phyloP scores from a whole-genome alignment of 2,113 vertebrate species.

The Poeciliopsis prolifica region DNA sequence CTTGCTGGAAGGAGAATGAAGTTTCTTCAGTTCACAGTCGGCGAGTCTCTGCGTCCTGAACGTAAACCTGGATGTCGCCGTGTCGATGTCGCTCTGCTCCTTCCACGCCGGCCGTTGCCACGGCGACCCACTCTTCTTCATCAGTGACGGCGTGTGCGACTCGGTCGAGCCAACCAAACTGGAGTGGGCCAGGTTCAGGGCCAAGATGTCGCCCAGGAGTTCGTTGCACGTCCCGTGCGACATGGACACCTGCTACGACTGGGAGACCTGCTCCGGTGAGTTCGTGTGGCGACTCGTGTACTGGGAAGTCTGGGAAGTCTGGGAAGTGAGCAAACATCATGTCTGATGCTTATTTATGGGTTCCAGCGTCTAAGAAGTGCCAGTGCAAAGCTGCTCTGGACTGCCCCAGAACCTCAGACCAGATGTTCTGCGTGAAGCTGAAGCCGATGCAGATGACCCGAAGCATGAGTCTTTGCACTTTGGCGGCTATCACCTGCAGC shows the following conservation, averaged over 20 bases:
- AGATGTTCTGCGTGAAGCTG: slow-evolving; percentile 72
- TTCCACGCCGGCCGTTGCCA: slow-evolving; percentile 85
- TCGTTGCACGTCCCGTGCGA: slow-evolving; percentile 81
- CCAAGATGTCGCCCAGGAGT: slow-evolving; percentile 79
- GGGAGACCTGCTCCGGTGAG: slow-evolving; percentile 90
- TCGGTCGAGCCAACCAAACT: slow-evolving; percentile 42
- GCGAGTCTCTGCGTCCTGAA: slow-evolving; percentile 85
- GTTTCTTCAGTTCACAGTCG: slow-evolving; percentile 72
- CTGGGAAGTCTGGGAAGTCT: no score
- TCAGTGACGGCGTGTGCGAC: slow-evolving; percentile 79
- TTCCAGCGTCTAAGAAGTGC: slow-evolving; percentile 62
- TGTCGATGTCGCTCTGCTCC: slow-evolving; percentile 84
- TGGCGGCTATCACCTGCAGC: slow-evolving; percentile 67
- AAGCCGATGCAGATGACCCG: slow-evolving; percentile 32
- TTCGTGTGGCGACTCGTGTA: background rate
- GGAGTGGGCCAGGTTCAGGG: slow-evolving; percentile 85
- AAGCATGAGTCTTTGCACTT: slow-evolving; percentile 65
- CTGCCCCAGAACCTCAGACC: slow-evolving; percentile 34
- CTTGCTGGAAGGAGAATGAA: background rate
- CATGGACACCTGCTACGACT: slow-evolving; percentile 89
- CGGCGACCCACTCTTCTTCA: slow-evolving; percentile 79
- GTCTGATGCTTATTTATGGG: slow-evolving; percentile 12
- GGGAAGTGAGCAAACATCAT: background rate
- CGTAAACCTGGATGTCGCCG: slow-evolving; percentile 39
- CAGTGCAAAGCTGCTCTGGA: slow-evolving; percentile 59